Base-by-base conservation (phyloP, 2,797 vertebrate species). In the Scolopax rusticola region DNA sequence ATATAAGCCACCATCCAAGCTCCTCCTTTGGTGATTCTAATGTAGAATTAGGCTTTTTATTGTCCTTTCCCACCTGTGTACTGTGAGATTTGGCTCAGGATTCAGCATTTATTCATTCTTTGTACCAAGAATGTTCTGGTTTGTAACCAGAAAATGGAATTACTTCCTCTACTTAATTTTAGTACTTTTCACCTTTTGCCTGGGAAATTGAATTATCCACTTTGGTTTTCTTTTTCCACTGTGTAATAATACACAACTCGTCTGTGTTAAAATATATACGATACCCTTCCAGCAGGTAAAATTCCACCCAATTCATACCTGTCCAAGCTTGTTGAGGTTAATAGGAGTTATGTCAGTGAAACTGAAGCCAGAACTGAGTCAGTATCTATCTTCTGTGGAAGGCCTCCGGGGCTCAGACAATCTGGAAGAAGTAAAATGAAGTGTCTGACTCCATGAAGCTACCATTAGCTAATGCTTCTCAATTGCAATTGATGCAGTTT, bases 91-190 rank as follows among this genome's bases (percentile, higher is more conserved):
- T 84, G 74, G 15, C 80, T 70, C 45, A 41, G 87, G 24, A 40
- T 48, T 70, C 47, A 0, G 28, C 90, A 12, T 56, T 90, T 86
- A 89, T 96, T 96, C 95, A 95, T 96, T 96, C 84, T 80, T 88
- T 93, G 71, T 92, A 91, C 86, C 84, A 92, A 91, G 93, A 95
- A 93, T 90, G 86, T 94, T 84, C 83, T 87, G 76, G 28, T 89
- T 87, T 61, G 54, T 86, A 94, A 94, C 73, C 54, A 43, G 79
- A 87, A 92, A 75, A 89, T 12, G 69, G 36, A 94, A 94, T 95
- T 92, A 88, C 67, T 53, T 71, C 56, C 75, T 56, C 79, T 68
- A 14, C n/a, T 95, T 93, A 93, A 79, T 84, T 92, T 79, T 89
- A 87, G 86, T 70, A 15, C 88, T 93, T 94, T 80, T 84, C n/a